Conservation (phyloP, 1,140 invertebrate genomes). For the Lasioglossum albipes region DNA sequence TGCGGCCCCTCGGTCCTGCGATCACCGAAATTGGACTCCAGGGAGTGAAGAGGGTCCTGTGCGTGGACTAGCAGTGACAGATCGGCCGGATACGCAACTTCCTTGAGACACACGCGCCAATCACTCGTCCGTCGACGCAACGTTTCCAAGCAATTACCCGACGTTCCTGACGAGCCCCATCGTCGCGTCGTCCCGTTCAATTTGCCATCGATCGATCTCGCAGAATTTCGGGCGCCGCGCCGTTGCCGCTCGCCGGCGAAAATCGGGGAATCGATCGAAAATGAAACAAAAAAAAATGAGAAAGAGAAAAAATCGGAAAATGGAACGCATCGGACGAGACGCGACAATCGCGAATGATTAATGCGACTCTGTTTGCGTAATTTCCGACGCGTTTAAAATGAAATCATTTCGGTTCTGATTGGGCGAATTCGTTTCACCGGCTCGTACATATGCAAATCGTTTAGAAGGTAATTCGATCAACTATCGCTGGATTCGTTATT, state of each 20-base stretch:
- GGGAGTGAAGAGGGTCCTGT: not conserved
- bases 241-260: not conserved
- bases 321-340: not conserved
- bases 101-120: conserved; percentile 27
- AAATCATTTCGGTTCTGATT: conserved; percentile 14
- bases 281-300: too few relatives aligned
- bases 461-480: conserved; percentile 32
- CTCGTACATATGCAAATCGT: conserved; percentile 16
- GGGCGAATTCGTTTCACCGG: conserved; percentile 3
- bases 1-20: too few relatives aligned
- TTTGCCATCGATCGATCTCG: conserved; percentile 30
- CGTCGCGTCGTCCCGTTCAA: conserved; percentile 28
- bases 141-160: conserved; percentile 38
- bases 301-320: not conserved
- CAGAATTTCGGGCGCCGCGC: not conserved
- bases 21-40: not conserved
- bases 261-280: not conserved
- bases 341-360: conserved; percentile 4
- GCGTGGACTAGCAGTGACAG: conserved; percentile 7
- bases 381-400: conserved; percentile 5
- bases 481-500: conserved; percentile 13
- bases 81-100: conserved; percentile 5
- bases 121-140: conserved; percentile 27
- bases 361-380: conserved; percentile 18
- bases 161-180: conserved; percentile 13